These are phyloP conservation scores for Syritta pipiens DNA, from an alignment of 2,888 invertebrate species.

Conservation along the genomic window DNA sequence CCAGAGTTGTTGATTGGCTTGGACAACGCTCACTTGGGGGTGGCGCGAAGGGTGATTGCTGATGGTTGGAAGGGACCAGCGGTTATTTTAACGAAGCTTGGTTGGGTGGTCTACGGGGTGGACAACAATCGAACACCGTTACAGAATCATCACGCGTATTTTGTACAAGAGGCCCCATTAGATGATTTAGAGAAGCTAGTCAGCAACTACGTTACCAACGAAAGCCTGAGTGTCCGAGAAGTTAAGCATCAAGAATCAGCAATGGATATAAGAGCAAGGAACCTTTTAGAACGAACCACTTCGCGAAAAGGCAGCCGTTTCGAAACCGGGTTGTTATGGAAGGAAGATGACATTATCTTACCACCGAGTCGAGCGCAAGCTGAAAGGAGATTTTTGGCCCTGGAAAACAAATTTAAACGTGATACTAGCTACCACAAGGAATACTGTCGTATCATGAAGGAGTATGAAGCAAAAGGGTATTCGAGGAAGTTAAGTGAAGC, in stretches of 20 bases:
- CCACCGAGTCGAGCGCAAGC: slow-evolving; percentile 56
- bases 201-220: not conserved
- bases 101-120: slow-evolving; percentile 3
- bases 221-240: not conserved
- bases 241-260: slow-evolving; percentile 2
- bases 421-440: slow-evolving; percentile 37
- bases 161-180: not conserved
- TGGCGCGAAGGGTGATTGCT: not conserved
- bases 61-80: slow-evolving; percentile 15
- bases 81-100: slow-evolving; percentile 16
- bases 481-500: slow-evolving; percentile 44
- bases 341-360: not conserved
- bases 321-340: slow-evolving; percentile 44
- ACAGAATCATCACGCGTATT: not conserved
- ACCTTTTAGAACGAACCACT: slow-evolving; percentile 1
- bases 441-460: slow-evolving; percentile 52
- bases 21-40: slow-evolving; percentile 31
- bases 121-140: not conserved
- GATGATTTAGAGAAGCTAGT: not conserved
- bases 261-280: not conserved
- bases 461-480: slow-evolving; percentile 67
- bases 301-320: slow-evolving; percentile 6
- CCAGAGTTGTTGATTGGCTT: slow-evolving; percentile 22
- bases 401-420: slow-evolving; percentile 58
- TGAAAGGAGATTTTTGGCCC: slow-evolving; percentile 32